Conservation (phyloP, 2,113 vertebrate species). For the Sapajus apella region DNA sequence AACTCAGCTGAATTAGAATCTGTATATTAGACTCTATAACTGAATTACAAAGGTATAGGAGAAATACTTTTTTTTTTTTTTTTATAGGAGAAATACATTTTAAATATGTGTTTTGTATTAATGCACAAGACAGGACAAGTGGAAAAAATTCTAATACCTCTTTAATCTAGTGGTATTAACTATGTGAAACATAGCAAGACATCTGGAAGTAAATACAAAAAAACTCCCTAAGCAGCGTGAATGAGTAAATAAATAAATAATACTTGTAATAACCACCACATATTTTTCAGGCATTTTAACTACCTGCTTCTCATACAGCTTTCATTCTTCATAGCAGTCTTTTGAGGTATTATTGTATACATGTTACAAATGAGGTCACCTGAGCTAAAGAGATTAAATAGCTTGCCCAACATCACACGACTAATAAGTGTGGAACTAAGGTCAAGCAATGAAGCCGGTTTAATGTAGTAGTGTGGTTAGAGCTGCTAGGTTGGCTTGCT, state of each 20-base stretch:
- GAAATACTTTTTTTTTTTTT: neutral
- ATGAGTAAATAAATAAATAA: neutral
- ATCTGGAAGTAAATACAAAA: neutral
- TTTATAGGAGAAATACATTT: neutral
- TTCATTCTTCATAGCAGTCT: neutral
- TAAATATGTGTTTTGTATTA: neutral
- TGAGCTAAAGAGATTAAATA: neutral
- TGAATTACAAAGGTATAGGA: neutral
- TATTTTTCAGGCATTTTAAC: neutral
- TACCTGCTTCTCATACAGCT: neutral
- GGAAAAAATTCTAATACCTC: neutral
- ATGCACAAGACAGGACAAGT: neutral
- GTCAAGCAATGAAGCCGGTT: neutral
- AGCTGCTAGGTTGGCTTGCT: neutral
- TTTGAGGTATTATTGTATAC: neutral
- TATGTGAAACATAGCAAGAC: neutral
- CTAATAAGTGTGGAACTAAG: neutral
- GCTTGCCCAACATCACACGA: neutral
- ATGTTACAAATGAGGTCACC: neutral
- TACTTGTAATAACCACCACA: neutral
- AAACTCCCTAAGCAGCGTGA: neutral
- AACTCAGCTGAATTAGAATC: neutral
- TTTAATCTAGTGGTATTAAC: neutral
- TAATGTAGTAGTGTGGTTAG: neutral
- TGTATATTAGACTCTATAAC: neutral